Evolutionary conservation across 2,113 vertebrate species (phyloP), one percentile per base, ranked within the genome.

Genomic region (Ameiurus melas): DNA sequence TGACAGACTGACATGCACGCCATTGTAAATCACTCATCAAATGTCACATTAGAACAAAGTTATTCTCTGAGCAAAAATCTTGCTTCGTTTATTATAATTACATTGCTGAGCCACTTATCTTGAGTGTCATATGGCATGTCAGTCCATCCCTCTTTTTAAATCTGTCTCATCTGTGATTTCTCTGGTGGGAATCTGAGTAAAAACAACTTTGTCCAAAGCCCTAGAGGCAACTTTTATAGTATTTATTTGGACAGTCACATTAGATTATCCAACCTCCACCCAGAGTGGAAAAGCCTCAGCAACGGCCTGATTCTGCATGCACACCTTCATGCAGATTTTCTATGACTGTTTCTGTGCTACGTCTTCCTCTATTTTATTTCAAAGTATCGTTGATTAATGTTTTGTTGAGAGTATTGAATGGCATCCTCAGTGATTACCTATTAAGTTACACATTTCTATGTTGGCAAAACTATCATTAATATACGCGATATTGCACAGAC

Each of bases 241-340:
- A 94, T 95, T 94, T 88, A 93, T 93, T 86, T 90, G 87, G 91
- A 81, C 82, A 88, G 80, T 87, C 92, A 0, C 86, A 89, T 85
- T 0, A 64, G 16, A 89, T 95, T 94, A 93, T 93, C 64, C 87
- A 93, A 94, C 92, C 73, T 19, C 30, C 89, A 92, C 80, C 91
- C 91, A 91, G 71, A 90, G 84, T 88, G 90, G 86, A 90, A 10
- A 86, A 91, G 91, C 17, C 16, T 30, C 86, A 89, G 85, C 25
- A 30, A 4, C 30, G 25, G 57, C 39, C 81, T 71, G 53, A 10
- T 71, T 78, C 47, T 68, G 55, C 58, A 51, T 81, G 47, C 47
- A 70, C 64, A 55, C n/a, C 33, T 36, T 77, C 25, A 9, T 53
- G 16, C 70, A 30, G 13, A 84, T 19, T 53, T 51, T 75, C 3